These are phyloP conservation scores for Lysandra bellargus DNA, from an alignment of 2,888 invertebrate genomes.

Conservation along the genomic window DNA sequence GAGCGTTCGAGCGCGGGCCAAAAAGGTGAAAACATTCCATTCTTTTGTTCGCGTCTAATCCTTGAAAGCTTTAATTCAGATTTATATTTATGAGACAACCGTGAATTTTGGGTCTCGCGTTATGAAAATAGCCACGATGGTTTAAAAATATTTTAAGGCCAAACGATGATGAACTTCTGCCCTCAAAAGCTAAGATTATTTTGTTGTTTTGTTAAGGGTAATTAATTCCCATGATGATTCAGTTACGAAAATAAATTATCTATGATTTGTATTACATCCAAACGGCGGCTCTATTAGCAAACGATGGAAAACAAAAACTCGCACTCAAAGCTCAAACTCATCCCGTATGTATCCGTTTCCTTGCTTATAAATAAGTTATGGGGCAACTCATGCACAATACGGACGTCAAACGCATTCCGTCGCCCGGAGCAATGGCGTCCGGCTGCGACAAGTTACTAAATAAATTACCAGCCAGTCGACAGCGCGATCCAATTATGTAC, in stretches of 20 bases:
- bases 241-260: no score
- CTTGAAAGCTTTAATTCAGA: slow-evolving; percentile 19
- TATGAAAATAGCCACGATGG: neutral
- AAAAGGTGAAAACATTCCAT: slow-evolving; percentile 29
- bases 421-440: slow-evolving; percentile 10
- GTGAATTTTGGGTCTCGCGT: neutral
- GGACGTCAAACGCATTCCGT: slow-evolving; percentile 3
- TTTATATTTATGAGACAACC: slow-evolving; percentile 9
- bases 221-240: no score
- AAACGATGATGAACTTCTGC: no score
- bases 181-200: no score
- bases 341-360: neutral
- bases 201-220: no score
- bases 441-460: slow-evolving; percentile 21
- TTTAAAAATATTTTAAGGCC: neutral
- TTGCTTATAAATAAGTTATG: slow-evolving; percentile 2
- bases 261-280: no score
- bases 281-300: no score
- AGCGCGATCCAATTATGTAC: slow-evolving; percentile 25
- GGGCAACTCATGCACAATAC: neutral
- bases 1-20: slow-evolving; percentile 1
- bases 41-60: slow-evolving; percentile 29
- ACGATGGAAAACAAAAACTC: neutral
- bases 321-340: neutral
- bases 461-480: slow-evolving; percentile 25